Evolutionary conservation across 2,797 vertebrate genomes (phyloP).

Genomic region (Sebastolobus altivelis): DNA sequence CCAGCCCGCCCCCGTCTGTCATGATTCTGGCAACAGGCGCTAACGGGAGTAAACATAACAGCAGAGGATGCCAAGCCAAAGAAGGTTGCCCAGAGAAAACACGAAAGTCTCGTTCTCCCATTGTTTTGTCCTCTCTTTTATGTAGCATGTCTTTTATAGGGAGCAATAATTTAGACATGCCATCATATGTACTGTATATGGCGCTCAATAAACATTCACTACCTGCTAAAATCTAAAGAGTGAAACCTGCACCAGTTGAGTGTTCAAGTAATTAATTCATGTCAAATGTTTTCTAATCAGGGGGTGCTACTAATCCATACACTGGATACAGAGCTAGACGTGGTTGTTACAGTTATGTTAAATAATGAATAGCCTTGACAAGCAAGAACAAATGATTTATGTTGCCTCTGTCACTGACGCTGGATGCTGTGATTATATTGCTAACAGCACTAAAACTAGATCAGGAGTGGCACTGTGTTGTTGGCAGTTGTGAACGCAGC

Average conservation of each 20-base stretch:
- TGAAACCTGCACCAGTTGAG: neutral
- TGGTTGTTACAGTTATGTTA: neutral
- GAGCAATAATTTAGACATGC: neutral
- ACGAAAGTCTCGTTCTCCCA: conserved; percentile 3
- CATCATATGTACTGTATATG: neutral
- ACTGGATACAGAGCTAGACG: neutral
- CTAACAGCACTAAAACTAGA: neutral
- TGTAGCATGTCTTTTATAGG: neutral
- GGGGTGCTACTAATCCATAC: neutral
- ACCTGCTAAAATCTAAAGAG: neutral
- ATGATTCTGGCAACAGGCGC: conserved; percentile 39
- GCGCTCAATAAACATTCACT: neutral
- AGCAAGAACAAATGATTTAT: neutral
- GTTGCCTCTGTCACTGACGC: neutral
- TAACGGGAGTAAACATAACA: conserved; percentile 42
- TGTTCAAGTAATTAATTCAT: neutral
- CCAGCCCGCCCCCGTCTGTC: conserved; percentile 15
- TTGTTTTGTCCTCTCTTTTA: conserved; percentile 11
- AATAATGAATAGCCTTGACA: neutral
- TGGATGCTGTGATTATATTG: neutral
- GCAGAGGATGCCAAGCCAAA: conserved; percentile 38
- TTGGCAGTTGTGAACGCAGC: neutral
- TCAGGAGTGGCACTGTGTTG: neutral
- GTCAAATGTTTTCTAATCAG: conserved; percentile 3
- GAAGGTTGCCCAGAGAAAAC: conserved; percentile 31